phyloP scores from a whole-genome alignment of 2,113 vertebrate genomes.

The Cyprinodon brontotheroides region DNA sequence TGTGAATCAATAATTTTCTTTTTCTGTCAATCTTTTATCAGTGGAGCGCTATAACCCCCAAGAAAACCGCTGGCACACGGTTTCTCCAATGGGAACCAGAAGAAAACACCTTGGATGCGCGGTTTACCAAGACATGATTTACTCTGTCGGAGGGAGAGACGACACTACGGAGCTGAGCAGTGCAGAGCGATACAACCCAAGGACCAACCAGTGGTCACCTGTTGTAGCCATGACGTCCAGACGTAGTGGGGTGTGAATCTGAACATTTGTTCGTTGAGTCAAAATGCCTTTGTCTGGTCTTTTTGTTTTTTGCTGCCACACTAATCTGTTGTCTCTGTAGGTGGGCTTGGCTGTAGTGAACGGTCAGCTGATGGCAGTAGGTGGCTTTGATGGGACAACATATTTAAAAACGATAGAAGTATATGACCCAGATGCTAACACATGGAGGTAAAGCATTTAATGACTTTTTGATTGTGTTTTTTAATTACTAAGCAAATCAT shows the following conservation, averaged over 20 bases:
- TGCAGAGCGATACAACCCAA: conserved; percentile 95
- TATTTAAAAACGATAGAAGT: conserved; percentile 99
- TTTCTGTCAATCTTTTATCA: conserved; percentile 42
- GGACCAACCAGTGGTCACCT: conserved; percentile 98
- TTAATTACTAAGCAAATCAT: no score
- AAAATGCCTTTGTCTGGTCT: not conserved
- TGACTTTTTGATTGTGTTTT: not conserved
- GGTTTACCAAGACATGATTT: conserved; percentile 99
- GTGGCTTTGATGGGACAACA: conserved; percentile 97
- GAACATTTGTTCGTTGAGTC: no score
- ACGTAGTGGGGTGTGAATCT: conserved; percentile 88
- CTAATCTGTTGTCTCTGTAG: conserved; percentile 65
- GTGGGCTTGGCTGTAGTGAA: conserved; percentile 97
- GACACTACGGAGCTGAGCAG: conserved; percentile 98
- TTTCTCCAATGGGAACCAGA: conserved; percentile 96
- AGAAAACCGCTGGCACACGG: conserved; percentile 98
- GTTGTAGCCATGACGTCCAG: conserved; percentile 98
- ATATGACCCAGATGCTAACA: conserved; percentile 98
- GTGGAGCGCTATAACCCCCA: conserved; percentile 98
- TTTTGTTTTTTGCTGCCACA: not conserved
- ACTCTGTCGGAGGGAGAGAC: conserved; percentile 95
- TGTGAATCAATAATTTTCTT: not conserved
- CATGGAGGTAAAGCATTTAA: conserved; percentile 89
- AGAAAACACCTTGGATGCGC: conserved; percentile 97
- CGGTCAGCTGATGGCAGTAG: conserved; percentile 97